These are phyloP conservation scores for Lagopus leucura DNA, from an alignment of 2,113 vertebrate species.

Conservation along the genomic window DNA sequence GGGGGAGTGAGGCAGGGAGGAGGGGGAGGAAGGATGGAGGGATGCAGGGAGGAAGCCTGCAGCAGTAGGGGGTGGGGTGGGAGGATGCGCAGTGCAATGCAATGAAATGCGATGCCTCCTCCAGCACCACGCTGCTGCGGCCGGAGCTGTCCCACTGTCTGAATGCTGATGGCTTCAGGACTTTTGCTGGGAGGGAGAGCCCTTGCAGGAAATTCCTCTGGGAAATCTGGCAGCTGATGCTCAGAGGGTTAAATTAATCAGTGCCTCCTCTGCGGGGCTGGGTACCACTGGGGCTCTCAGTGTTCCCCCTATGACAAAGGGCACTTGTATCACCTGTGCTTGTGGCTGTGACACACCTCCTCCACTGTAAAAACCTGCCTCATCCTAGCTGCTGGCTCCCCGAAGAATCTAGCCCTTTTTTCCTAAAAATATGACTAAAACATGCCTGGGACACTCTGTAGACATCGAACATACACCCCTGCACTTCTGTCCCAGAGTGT, in stretches of 20 bases:
- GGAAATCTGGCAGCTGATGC: neutral
- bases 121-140: neutral
- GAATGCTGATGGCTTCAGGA: neutral
- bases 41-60: neutral
- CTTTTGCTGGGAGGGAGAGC: fast-evolving
- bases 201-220: fast-evolving
- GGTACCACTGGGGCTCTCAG: neutral
- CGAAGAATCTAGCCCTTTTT: neutral
- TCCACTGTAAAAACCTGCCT: neutral
- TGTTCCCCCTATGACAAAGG: neutral
- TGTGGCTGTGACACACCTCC: fast-evolving
- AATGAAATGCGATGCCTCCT: neutral
- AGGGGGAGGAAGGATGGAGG: constrained; percentile 1
- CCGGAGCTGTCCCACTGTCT: neutral
- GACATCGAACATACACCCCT: neutral
- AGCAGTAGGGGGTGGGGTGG: constrained; percentile 11
- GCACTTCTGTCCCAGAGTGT: neutral
- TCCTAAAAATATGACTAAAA: neutral
- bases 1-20: neutral
- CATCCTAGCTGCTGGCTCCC: neutral
- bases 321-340: neutral
- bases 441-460: neutral
- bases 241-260: neutral
- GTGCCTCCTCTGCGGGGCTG: neutral
- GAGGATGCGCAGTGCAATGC: constrained; percentile 47